Conservation (phyloP, 1,140 invertebrate species). For the Pogonognathellus flavescens region DNA sequence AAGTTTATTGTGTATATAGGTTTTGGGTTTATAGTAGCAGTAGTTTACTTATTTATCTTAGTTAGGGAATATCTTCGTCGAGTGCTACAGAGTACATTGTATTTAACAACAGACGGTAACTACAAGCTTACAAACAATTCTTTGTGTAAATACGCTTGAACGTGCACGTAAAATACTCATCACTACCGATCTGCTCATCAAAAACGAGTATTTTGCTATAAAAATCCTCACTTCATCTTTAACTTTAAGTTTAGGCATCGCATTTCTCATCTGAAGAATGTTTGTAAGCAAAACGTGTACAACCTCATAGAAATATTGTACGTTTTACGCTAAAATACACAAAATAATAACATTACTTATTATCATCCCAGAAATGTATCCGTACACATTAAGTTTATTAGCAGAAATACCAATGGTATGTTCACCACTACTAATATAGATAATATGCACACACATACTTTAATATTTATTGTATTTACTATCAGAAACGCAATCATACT, state of each 20-base stretch:
- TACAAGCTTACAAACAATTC: neutral
- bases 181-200: conserved; percentile 1
- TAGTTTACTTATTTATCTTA: neutral
- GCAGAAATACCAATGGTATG: too few relatives aligned
- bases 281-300: conserved; percentile 8
- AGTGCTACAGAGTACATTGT: neutral
- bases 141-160: conserved; percentile 1
- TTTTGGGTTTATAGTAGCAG: conserved; percentile 17
- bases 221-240: conserved; percentile 30
- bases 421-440: neutral
- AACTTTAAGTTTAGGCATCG: conserved; percentile 23
- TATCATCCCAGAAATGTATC: too few relatives aligned
- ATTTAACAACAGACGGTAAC: too few relatives aligned
- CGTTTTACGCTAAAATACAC: neutral
- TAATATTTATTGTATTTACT: too few relatives aligned
- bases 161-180: neutral
- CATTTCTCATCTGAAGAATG: conserved; percentile 3
- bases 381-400: too few relatives aligned
- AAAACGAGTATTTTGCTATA: conserved; percentile 44
- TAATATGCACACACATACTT: neutral
- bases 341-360: too few relatives aligned
- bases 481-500: too few relatives aligned
- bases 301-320: neutral
- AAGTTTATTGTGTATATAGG: conserved; percentile 1
- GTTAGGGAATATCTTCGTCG: neutral